Percentiles rank a stretch among this genome's conserved stretches.
These are phyloP conservation scores for Papilio polytes DNA, from an alignment of 1,140 invertebrate species.

Conservation along the genomic window DNA sequence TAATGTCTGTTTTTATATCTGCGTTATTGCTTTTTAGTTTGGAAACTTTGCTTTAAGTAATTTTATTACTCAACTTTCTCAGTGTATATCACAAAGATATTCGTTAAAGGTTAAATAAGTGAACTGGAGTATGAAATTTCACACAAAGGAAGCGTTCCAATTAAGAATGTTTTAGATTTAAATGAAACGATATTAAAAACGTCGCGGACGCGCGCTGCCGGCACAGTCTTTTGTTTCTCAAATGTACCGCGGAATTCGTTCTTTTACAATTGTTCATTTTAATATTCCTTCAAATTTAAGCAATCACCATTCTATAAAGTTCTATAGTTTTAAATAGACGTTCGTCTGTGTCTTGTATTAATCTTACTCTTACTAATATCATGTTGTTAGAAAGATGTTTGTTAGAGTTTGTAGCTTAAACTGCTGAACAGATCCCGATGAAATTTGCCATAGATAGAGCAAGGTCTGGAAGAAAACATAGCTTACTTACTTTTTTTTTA, in stretches of 20 bases:
- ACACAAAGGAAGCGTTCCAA: slow-evolving; percentile 26
- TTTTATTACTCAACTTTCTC: neutral
- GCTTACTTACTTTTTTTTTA: no score
- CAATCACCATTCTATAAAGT: neutral
- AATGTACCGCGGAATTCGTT: slow-evolving; percentile 20
- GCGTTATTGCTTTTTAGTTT: neutral
- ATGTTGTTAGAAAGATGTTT: no score
- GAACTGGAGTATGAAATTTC: slow-evolving; percentile 16
- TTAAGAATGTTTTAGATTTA: slow-evolving; percentile 16
- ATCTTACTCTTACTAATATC: no score
- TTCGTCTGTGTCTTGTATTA: neutral
- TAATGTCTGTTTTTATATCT: neutral
- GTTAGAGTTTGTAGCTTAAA: no score
- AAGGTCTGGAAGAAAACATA: no score
- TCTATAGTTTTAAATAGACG: neutral
- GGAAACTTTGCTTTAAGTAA: neutral
- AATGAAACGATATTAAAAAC: slow-evolving; percentile 21
- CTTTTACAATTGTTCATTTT: slow-evolving; percentile 2
- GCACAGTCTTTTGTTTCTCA: neutral
- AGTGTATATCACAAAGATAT: neutral
- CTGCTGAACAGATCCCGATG: no score
- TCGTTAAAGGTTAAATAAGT: slow-evolving; percentile 11
- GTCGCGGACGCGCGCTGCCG: neutral
- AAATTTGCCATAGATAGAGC: no score
- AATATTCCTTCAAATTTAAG: neutral